Evolutionary conservation across 2,113 vertebrate genomes (phyloP).

Genomic region (Athene cunicularia): DNA sequence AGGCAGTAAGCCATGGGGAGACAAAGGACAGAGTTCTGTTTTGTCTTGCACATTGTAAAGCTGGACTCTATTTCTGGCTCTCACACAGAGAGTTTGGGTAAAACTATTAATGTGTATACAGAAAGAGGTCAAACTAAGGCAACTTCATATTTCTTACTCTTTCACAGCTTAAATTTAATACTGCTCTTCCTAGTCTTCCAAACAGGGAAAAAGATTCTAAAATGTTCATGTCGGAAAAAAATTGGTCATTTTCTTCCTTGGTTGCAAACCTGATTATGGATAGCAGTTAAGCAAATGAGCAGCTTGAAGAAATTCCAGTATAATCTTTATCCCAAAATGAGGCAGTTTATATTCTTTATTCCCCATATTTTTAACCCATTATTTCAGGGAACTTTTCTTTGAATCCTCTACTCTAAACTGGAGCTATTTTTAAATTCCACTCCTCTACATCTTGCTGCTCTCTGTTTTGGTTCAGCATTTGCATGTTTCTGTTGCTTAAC

Average conservation of each 20-base stretch:
- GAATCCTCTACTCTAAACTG: background rate
- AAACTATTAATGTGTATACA: background rate
- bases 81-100: background rate
- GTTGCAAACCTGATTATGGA: background rate
- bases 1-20: background rate
- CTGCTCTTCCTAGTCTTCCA: background rate
- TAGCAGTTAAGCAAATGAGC: slow-evolving; percentile 12
- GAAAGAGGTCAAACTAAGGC: background rate
- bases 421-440: background rate
- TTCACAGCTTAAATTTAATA: background rate
- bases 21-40: background rate
- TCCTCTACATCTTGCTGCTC: background rate
- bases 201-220: background rate
- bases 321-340: background rate
- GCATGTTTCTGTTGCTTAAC: background rate
- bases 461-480: background rate
- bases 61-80: background rate
- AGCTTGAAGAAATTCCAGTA: slow-evolving; percentile 20
- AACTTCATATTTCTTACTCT: background rate
- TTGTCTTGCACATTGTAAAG: background rate
- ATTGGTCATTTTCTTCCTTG: background rate
- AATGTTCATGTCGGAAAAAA: background rate
- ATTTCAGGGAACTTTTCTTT: background rate
- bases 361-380: background rate
- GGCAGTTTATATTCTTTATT: slow-evolving; percentile 16